Base-by-base conservation (phyloP, 1,140 invertebrate species). In the Hestina assimilis region DNA sequence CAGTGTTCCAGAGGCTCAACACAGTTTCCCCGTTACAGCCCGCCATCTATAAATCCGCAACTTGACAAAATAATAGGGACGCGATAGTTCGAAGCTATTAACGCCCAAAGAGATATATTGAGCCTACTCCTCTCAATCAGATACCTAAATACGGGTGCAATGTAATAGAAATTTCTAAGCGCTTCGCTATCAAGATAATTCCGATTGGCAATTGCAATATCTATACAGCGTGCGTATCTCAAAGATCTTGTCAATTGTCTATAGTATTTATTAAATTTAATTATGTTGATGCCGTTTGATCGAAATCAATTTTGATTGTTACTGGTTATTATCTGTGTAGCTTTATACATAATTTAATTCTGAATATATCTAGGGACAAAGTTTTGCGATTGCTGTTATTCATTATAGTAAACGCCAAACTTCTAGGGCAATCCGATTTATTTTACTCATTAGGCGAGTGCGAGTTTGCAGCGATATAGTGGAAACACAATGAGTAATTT, bases 51-150 rank as follows among this genome's bases (percentile, higher is more conserved):
- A 86, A 86, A 86, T 86, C 72, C 67, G 69, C 66, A 52, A 64
- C 83, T 86, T 83, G 83, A 83, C 83, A 86, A 86, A 86, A 86
- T 86, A 86, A 86, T 86, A 83, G 83, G 77, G 65, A 79, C 67
- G 54, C 72, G 79, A 80, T 79, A 75, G 72, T 77, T 77, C 68
- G 66, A 72, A 63, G 79, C 83, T 81, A 86, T 86, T 86, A 86
- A 86, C 83, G 83, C 81, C 75, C 69, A 61, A 65, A 68, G 79
- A 83, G 83, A 86, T 84, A 84, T 86, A 86, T 84, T 75, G 79
- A 67, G 68, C 71, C 71, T 72, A 67, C 79, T 79, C 75, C 63
- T 75, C 73, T 81, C 79, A 81, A 82, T 83, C 80, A 80, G 80
- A 86, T 83, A 82, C 75, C 72, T 83, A 80, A 81, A 85, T 85